Base-by-base conservation (phyloP, 2,113 vertebrate species). In the Catagonus wagneri region DNA sequence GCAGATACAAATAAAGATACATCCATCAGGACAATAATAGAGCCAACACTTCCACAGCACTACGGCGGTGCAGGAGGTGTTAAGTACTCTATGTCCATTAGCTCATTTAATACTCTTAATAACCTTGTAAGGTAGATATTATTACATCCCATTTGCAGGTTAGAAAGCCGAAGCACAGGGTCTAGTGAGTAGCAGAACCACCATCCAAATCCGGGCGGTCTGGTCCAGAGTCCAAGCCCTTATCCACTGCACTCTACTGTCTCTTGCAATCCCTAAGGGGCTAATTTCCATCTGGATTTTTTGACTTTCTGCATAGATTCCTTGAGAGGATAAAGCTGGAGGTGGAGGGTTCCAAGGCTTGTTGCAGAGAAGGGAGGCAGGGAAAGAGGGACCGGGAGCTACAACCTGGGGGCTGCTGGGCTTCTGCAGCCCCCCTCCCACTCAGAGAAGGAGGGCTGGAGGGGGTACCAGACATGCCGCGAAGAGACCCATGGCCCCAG, bases 211-310 rank as follows among this genome's bases (percentile, higher is more conserved):
- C 71, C 75, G 20, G 66, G 11, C 3, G 61, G 34, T 79, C 19
- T 0, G 9, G 19, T 10, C 44, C 63, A n/a, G 50, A 74, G 76
- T 2, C 23, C 61, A 94, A 25, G 89, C 88, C 61, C 61, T 60
- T 1, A 14, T 25, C 65, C 1, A 2, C 16, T 0, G 8, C 3
- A 2, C 29, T 61, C 39, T n/a, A 1, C 25, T n/a, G 54, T 10
- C 44, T 19, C 25, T n/a, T 63, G 1, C 22, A 7, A 71, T 17
- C 79, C 56, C n/a, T 15, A 27, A 61, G 3, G 23, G 2, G 16
- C 44, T 78, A 7, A 14, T 54, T 20, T 72, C 52, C 34, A 39
- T 29, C 29, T 32, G 50, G 34, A 39, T 66, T 63, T 69, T 27
- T 32, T n/a, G 7, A 4, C 61, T 71, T 88, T 69, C 74, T 63